Conservation (phyloP, 2,797 vertebrate species). For the Danionella dracula region DNA sequence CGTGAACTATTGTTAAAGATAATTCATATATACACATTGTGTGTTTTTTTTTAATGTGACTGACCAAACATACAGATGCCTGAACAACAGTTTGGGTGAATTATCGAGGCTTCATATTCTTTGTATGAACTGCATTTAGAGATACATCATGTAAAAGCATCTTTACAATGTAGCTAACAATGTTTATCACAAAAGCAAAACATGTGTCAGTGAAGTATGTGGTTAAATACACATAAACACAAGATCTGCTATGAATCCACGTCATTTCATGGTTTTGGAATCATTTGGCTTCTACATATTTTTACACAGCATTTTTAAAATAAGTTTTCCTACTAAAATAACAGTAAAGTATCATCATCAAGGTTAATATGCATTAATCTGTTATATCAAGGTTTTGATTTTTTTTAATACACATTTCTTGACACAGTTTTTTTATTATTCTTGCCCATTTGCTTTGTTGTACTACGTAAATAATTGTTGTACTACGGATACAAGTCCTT, state of each 20-base stretch:
- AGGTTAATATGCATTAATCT: no score
- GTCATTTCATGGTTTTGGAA: slow-evolving; percentile 6
- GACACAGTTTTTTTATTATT: slow-evolving; percentile 14
- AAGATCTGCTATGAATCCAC: background rate
- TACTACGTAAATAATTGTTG: slow-evolving; percentile 29
- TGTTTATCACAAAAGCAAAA: background rate
- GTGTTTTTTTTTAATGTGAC: slow-evolving; percentile 26
- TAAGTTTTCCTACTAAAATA: background rate
- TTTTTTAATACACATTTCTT: no score
- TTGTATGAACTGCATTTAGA: background rate
- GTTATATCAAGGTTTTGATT: no score
- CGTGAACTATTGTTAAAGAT: slow-evolving; percentile 13
- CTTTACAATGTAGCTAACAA: background rate
- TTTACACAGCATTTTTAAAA: no score
- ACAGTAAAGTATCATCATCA: no score
- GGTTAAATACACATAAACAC: background rate
- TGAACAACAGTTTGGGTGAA: slow-evolving; percentile 5
- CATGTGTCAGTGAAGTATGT: slow-evolving; percentile 1
- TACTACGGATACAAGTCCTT: slow-evolving; percentile 24
- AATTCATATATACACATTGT: background rate
- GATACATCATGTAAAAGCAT: slow-evolving; percentile 1
- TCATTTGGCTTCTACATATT: background rate
- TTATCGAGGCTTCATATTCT: slow-evolving; percentile 12
- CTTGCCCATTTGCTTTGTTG: slow-evolving; percentile 20
- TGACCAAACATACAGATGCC: background rate